Evolutionary conservation across 2,113 vertebrate genomes (phyloP), one percentile per base, ranked within the genome.

Genomic region (Polypterus bichir): DNA sequence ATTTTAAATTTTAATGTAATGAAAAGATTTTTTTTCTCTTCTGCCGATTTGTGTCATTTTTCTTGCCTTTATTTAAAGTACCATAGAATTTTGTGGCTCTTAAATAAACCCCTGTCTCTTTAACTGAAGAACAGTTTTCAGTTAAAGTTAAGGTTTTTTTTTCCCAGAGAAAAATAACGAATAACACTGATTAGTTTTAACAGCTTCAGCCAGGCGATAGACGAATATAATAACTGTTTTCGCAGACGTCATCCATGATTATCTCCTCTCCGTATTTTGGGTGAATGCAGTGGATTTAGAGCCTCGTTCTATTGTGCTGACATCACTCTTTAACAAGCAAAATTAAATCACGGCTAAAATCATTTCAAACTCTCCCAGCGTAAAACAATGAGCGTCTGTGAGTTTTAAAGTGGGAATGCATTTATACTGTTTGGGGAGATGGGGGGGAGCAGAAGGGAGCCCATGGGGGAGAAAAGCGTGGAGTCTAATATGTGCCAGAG

Each of bases 211-310:
- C 89, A 88, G 85, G 86, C 91, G 83, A 86, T 82, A 83, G 88
- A 80, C 82, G 87, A 86, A 89, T 90, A 91, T 90, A 90, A 93
- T 92, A 92, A 92, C 87, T 92, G 89, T 89, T 91, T 90, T 85
- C 74, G 79, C 78, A 86, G 81, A 84, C 85, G 86, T 91, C 89
- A 91, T 83, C 80, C 79, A 45, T 80, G 88, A 92, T 92, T 88
- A 90, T 83, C 83, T 87, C 83, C 84, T 84, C 71, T 70, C 70
- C 78, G 82, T 83, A 75, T 93, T 92, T 91, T 88, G 91, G 86
- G 88, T 89, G 87, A 91, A 89, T 87, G 85, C 87, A 76, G 82
- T 83, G 90, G 88, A 90, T 92, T 91, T 90, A 89, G 83, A 83
- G 83, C 82, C 81, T 79, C 79, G 76, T 81, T 83, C 88, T 81